A percentile compares a stretch with the other conserved stretches of the same genome.
These are phyloP conservation scores for Morelia viridis DNA, from an alignment of 2,797 vertebrate species.

Conservation along the genomic window DNA sequence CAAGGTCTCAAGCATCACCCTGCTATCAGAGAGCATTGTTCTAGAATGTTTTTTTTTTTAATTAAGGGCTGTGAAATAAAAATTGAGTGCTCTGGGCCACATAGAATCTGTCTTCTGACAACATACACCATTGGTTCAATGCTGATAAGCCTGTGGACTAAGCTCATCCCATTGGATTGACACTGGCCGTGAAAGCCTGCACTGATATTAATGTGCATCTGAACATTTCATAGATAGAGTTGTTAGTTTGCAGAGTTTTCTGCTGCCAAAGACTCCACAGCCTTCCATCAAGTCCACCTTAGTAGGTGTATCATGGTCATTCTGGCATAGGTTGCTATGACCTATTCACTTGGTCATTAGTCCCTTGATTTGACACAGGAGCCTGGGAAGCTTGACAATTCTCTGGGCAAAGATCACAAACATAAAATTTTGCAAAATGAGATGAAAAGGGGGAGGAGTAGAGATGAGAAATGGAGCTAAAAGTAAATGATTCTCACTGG, in stretches of 20 bases:
- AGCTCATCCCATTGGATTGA: background rate
- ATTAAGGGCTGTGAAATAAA: background rate
- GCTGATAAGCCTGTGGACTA: too few relatives aligned
- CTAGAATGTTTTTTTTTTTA: background rate
- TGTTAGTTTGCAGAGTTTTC: constrained; percentile 52
- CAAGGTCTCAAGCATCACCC: background rate
- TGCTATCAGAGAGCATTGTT: background rate
- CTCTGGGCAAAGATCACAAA: constrained; percentile 72
- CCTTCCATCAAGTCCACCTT: constrained; percentile 52
- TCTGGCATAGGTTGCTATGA: constrained; percentile 46
- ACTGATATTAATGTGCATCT: constrained; percentile 30
- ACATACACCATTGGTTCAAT: constrained; percentile 27
- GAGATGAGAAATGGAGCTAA: constrained; percentile 65
- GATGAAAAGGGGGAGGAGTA: background rate
- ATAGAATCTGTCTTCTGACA: constrained; percentile 6
- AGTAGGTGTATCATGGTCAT: constrained; percentile 52
- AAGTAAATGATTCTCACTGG: constrained; percentile 61
- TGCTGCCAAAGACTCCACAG: constrained; percentile 48
- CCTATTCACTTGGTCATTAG: constrained; percentile 57
- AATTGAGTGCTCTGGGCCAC: background rate
- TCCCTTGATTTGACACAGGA: constrained; percentile 62
- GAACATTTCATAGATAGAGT: constrained; percentile 54
- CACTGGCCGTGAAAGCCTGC: background rate
- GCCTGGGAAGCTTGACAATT: constrained; percentile 64
- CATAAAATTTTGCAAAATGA: constrained; percentile 72